Evolutionary conservation across 2,888 invertebrate species (phyloP), one percentile per base, ranked within the genome.

Genomic region (Dinocampus coccinellae): DNA sequence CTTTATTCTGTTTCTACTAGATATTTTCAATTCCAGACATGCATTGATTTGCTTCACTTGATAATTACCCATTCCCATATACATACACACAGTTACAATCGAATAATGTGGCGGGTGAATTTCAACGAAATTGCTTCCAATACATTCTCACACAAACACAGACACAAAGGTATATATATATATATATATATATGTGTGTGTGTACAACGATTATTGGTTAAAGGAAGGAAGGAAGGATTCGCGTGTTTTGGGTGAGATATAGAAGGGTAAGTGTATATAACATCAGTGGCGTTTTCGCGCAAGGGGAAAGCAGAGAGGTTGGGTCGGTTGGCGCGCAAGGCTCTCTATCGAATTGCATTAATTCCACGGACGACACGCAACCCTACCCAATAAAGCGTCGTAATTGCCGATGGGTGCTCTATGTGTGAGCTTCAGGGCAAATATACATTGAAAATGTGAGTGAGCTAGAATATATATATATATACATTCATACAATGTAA

Each of bases 311-410:
- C 10, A 24, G 24, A 20, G 26, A 53, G 65, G 53, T 10, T 33
- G 42, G 26, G 29, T 11, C 26, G 33, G 29, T 36, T 20, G 63
- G 55, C 62, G 61, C 68, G 72, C 47, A 65, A 66, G 62, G 20
- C 73, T 69, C 69, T 74, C 73, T 69, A 70, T 69, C 76, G 76
- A 75, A 81, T 82, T 78, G 82, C 81, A 82, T 82, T 83, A 80
- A 83, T 82, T 83, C 81, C 78, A 79, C 73, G 75, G 79, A 77
- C 81, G 80, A 79, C 79, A 78, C 81, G 80, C 81, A 82, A 82
- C 82, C 82, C 81, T 76, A 79, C 78, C 73, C 82, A 82, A 84
- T 83, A 84, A 83, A 84, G 81, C 80, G 78, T 73, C 82, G 82
- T 83, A 83, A 83, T 83, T 83, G 83, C 82, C 81, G 83, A 82